These are phyloP conservation scores for Corythaeola cristata DNA, from an alignment of 2,113 vertebrate genomes.

Conservation along the genomic window DNA sequence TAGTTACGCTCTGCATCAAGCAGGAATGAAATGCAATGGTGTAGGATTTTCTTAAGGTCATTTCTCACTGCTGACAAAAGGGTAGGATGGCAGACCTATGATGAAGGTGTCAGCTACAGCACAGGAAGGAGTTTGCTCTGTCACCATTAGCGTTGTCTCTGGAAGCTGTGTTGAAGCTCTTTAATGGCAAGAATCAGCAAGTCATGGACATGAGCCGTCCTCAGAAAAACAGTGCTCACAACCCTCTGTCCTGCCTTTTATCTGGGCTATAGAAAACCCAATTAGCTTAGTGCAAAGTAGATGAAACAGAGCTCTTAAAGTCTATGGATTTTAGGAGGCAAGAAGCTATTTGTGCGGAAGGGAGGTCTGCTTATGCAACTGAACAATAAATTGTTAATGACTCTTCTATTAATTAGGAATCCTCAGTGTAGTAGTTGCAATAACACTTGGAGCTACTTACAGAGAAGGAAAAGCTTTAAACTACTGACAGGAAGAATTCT, in stretches of 20 bases:
- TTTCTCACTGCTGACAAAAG: not conserved
- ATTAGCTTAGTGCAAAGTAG: not conserved
- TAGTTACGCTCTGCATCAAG: not conserved
- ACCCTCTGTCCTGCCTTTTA: not conserved
- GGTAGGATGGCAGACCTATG: not conserved
- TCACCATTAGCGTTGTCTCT: not conserved
- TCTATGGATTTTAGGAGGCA: not conserved
- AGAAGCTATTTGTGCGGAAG: not conserved
- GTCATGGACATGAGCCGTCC: not conserved
- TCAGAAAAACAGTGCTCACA: not conserved
- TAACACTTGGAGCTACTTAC: constrained; percentile 55
- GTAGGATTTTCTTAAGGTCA: not conserved
- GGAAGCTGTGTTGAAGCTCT: not conserved
- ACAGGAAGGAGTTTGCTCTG: not conserved
- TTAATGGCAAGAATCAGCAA: not conserved
- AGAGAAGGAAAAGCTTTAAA: constrained; percentile 14
- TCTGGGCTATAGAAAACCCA: not conserved
- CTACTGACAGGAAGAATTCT: constrained; percentile 56
- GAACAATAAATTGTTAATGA: not conserved
- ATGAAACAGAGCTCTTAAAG: not conserved
- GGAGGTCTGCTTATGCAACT: not conserved
- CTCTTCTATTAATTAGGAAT: constrained; percentile 19
- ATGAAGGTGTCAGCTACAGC: not conserved
- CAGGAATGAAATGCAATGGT: not conserved
- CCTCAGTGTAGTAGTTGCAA: not conserved